Evolutionary conservation across 2,888 invertebrate species (phyloP), one percentile per base, ranked within the genome.

Genomic region (Trachelus stipa): DNA sequence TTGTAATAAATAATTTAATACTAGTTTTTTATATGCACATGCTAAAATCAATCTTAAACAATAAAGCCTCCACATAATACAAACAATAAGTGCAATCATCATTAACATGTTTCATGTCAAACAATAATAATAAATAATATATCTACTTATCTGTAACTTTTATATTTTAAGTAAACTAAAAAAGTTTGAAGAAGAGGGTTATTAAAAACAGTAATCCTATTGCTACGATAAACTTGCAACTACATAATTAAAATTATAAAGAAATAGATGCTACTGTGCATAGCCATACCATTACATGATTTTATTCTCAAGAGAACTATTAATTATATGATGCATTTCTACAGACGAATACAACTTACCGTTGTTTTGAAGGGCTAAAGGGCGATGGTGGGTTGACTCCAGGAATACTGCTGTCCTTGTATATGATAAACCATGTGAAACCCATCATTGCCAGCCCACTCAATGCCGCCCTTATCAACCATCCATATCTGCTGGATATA

Each of bases 361-460:
- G 91, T 85, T 92, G 92, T 82, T 92, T 93, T 34, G 90, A 90
- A 23, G 93, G 92, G 76, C 93, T 93, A 81, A 94, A 92, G 33
- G 94, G 94, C 73, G 93, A 92, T 4, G 94, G 94, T 34, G 94
- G 94, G 87, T 92, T 91, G 4, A 93, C 88, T 30, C 94, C 94
- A 0, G 94, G 94, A 74, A 93, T 91, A 83, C 92, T 92, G 79
- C 94, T 94, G 88, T 94, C 94, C 84, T 94, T 91, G 89, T 94
- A 95, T 34, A 94, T 93, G 85, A 94, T 92, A 78, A 92, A 90
- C 92, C 94, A 94, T 11, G 93, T 93, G 83, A 94, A 93, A 83
- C 92, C 90, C n/a, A 93, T 92, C 76, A 93, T 90, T 4, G 92
- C 85, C 23, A 93, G 80, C 9, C 94, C 94, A 88, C 93, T 81